Percentiles rank a stretch among this genome's conserved stretches.
Conservation (phyloP, 2,797 vertebrate genomes). For the Trachurus trachurus region DNA sequence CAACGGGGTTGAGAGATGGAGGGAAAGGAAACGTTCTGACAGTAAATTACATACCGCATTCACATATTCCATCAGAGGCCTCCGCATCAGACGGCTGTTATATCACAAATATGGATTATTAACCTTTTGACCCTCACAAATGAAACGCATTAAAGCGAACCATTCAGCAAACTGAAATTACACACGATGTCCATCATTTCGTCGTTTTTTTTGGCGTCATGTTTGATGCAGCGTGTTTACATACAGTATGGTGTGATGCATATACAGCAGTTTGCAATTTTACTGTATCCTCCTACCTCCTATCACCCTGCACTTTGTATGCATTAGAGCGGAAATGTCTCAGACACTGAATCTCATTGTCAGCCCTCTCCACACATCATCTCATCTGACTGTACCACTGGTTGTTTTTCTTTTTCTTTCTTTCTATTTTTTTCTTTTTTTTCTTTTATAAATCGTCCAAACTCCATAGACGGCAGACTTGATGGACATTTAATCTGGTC, state of each 20-base stretch:
- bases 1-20: conserved; percentile 58
- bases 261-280: conserved; percentile 18
- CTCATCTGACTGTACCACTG: neutral
- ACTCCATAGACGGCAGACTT: conserved; percentile 7
- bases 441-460: neutral
- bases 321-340: neutral
- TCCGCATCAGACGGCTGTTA: conserved; percentile 35
- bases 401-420: neutral
- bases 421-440: no score
- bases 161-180: conserved; percentile 36
- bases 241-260: neutral
- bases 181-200: conserved; percentile 31
- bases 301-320: conserved; percentile 9
- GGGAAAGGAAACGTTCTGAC: conserved; percentile 55
- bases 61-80: conserved; percentile 63
- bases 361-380: neutral
- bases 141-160: conserved; percentile 47
- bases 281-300: neutral
- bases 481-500: conserved; percentile 54
- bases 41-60: conserved; percentile 72
- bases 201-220: conserved; percentile 29
- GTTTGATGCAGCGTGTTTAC: conserved; percentile 45
- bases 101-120: conserved; percentile 67
- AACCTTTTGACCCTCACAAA: conserved; percentile 62
- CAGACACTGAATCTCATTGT: neutral